A percentile compares a stretch with the other conserved stretches of the same genome.
phyloP scores from a whole-genome alignment of 2,888 invertebrate genomes.

The Xestobium rufovillosum region DNA sequence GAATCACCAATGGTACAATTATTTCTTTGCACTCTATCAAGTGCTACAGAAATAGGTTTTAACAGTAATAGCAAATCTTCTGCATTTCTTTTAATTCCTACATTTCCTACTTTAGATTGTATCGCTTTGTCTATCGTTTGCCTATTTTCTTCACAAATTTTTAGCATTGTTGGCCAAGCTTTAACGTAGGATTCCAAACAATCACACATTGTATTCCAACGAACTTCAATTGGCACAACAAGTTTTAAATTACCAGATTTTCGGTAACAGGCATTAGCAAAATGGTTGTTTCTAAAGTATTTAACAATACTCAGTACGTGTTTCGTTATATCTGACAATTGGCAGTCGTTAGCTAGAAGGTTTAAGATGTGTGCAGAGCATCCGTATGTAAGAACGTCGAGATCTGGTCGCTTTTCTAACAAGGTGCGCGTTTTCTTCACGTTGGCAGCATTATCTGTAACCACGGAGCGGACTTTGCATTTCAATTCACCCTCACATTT shows the following conservation, averaged over 20 bases:
- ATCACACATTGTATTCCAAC: slow-evolving; percentile 17
- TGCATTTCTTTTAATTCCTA: too few species aligned
- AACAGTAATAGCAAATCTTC: too few species aligned
- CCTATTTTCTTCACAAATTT: slow-evolving; percentile 11
- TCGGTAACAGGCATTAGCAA: slow-evolving; percentile 13
- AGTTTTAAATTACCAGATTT: slow-evolving; percentile 13
- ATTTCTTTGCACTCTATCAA: too few species aligned
- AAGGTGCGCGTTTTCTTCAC: slow-evolving; percentile 1
- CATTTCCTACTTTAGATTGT: too few species aligned
- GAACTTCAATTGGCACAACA: slow-evolving; percentile 16
- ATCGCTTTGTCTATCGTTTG: too few species aligned
- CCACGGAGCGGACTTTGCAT: not conserved
- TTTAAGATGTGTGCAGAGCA: slow-evolving; percentile 11
- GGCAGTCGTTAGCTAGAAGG: slow-evolving; percentile 14
- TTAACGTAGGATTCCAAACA: slow-evolving; percentile 9
- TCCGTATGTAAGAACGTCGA: slow-evolving; percentile 7
- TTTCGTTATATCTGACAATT: slow-evolving; percentile 12
- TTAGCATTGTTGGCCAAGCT: slow-evolving; percentile 4
- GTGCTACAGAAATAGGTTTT: too few species aligned
- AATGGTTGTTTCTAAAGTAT: slow-evolving; percentile 16
- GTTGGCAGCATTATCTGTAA: slow-evolving; percentile 7
- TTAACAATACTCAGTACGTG: slow-evolving; percentile 13
- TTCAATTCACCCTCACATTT: not conserved
- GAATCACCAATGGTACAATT: too few species aligned
- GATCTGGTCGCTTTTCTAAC: not conserved